These are phyloP conservation scores for Cartodere bifasciata DNA, from an alignment of 2,888 invertebrate genomes.

Conservation along the genomic window DNA sequence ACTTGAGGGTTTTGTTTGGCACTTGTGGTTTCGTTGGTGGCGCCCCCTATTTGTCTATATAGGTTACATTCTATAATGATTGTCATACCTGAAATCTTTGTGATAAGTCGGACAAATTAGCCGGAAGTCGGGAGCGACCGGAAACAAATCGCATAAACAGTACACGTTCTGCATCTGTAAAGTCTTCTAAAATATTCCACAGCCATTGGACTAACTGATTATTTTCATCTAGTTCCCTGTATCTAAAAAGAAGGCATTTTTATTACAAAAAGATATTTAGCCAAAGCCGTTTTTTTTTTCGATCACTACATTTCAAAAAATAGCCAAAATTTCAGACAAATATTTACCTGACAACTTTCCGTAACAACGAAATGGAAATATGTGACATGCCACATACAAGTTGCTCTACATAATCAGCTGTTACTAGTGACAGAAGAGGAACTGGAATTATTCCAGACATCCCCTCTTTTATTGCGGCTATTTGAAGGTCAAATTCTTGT, in stretches of 20 bases:
- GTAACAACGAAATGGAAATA: conserved; percentile 44
- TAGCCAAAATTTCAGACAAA: too few relatives aligned
- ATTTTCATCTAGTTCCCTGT: conserved; percentile 49
- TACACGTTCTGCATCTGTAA: conserved; percentile 48
- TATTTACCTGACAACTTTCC: conserved; percentile 46
- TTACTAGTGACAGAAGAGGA: conserved; percentile 45
- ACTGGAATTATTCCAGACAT: conserved; percentile 53
- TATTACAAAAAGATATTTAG: too few relatives aligned
- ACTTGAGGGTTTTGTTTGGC: too few relatives aligned
- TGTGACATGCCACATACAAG: conserved; percentile 50
- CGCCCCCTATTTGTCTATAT: too few relatives aligned
- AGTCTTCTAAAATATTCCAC: conserved; percentile 48
- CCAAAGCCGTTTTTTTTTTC: too few relatives aligned
- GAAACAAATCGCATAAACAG: conserved; percentile 54
- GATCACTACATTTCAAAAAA: too few relatives aligned
- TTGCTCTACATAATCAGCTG: conserved; percentile 46
- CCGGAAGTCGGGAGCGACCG: conserved; percentile 49
- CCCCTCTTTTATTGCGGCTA: conserved; percentile 46
- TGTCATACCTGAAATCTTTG: conserved; percentile 49
- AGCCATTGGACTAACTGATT: conserved; percentile 48
- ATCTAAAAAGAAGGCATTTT: conserved; percentile 33
- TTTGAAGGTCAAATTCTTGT: conserved; percentile 49
- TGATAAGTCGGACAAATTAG: conserved; percentile 50
- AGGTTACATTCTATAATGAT: too few relatives aligned
- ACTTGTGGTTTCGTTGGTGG: too few relatives aligned